Evolutionary conservation across 2,888 invertebrate species (phyloP), one percentile per base, ranked within the genome.

Genomic region (Machimus atricapillus): DNA sequence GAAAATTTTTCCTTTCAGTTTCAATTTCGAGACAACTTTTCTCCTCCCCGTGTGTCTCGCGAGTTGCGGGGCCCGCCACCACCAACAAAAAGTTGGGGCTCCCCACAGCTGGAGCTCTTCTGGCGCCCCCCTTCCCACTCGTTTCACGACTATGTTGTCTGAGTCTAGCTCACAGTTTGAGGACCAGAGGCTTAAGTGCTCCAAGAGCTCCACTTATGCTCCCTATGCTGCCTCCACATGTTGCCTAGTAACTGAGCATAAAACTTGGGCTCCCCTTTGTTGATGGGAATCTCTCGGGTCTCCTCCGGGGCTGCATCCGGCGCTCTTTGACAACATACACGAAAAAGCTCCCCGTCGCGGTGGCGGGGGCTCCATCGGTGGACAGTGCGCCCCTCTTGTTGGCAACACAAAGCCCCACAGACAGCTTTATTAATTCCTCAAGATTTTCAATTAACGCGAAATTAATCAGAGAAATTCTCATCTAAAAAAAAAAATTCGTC

Each of bases 1-100:
- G 56, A 19, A 52, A 58, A 82, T 58, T 37, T 46, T 58, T 40
- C 58, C 82, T 82, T 82, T 82, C 82, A 37, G 37, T 82, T 82
- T 82, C 43, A 46, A 16, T 46, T 46, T 16, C 43, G 16, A 66
- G 7, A 27, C 12, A 46, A 46, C 37, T 40, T n/a, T n/a, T 37
- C 82, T 23, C 37, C 82, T 82, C 19, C 52, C 56, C 81, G 46
- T 46, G 14, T 23, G 16, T 81, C 81, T 31, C 56, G n/a, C 34
- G 16, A 27, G 56, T 34, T 16, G 81, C 31, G 46, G 23, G n/a
- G n/a, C n/a, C n/a, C 14, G 23, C 12, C 9, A 27, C 56, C 37
- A 76, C 76, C 27, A 34, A 76, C 76, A 27, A 9, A 27, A 27
- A 66, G 27, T 27, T 34, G 76, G 31, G 5, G 34, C 23, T 19